These are phyloP conservation scores for Tinamus major DNA, from an alignment of 2,797 vertebrate species.

Conservation along the genomic window DNA sequence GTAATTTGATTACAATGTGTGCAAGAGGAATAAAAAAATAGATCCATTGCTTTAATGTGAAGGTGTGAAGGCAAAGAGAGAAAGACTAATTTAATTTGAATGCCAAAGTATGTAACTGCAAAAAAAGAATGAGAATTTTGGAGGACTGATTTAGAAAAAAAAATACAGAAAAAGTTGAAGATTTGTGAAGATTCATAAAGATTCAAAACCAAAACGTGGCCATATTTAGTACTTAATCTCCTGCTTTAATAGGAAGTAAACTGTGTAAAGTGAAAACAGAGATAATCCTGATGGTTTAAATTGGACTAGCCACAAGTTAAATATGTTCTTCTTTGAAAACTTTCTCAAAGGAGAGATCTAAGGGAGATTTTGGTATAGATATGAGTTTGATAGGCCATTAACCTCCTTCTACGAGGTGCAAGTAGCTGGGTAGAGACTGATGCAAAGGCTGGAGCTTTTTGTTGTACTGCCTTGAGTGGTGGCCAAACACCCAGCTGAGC, in stretches of 20 bases:
- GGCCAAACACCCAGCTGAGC: background rate
- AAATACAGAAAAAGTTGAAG: background rate
- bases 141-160: background rate
- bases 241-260: background rate
- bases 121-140: fast-evolving
- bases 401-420: background rate
- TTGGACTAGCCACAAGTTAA: background rate
- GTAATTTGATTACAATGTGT: background rate
- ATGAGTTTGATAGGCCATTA: too few species aligned
- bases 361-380: background rate
- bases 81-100: background rate
- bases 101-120: background rate
- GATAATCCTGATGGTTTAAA: background rate
- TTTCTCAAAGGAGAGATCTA: background rate
- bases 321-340: background rate
- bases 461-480: background rate
- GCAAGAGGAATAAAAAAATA: background rate
- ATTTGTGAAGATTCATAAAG: background rate
- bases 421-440: background rate
- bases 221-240: background rate
- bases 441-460: background rate
- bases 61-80: background rate
- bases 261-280: background rate
- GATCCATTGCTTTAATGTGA: background rate
- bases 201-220: background rate